Conservation (phyloP, 2,888 invertebrate species). For the Cepaea hortensis region DNA sequence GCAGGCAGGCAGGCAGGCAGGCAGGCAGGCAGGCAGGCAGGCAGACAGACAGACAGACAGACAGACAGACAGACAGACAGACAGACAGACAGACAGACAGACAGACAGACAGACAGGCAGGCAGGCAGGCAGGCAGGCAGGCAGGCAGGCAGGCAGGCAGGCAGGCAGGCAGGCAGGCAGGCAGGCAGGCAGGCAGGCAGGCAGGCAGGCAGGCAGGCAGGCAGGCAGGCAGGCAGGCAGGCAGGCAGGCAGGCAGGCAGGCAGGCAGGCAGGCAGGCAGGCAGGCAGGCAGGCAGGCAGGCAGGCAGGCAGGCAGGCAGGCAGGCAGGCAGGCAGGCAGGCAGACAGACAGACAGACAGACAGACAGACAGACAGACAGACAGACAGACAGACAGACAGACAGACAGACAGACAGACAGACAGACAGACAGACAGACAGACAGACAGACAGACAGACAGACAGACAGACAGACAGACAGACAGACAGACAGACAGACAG, state of each 20-base stretch:
- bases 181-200: too few species aligned
- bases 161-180: neutral
- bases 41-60: neutral
- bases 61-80: neutral
- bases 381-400: constrained; percentile 2
- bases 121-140: neutral
- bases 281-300: neutral
- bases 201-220: too few species aligned
- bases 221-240: constrained; percentile 30
- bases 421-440: constrained; percentile 6
- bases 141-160: neutral
- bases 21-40: neutral
- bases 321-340: neutral
- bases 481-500: neutral
- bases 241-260: constrained; percentile 78
- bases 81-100: neutral
- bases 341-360: neutral
- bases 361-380: neutral
- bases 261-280: neutral
- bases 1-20: neutral
- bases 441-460: constrained; percentile 81
- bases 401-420: constrained; percentile 2
- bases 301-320: neutral
- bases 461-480: constrained; percentile 36
- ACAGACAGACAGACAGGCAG: neutral